A percentile compares a stretch with the other conserved stretches of the same genome.
Evolutionary conservation across 2,113 vertebrate species (phyloP).

Genomic region (Pogona vitticeps): DNA sequence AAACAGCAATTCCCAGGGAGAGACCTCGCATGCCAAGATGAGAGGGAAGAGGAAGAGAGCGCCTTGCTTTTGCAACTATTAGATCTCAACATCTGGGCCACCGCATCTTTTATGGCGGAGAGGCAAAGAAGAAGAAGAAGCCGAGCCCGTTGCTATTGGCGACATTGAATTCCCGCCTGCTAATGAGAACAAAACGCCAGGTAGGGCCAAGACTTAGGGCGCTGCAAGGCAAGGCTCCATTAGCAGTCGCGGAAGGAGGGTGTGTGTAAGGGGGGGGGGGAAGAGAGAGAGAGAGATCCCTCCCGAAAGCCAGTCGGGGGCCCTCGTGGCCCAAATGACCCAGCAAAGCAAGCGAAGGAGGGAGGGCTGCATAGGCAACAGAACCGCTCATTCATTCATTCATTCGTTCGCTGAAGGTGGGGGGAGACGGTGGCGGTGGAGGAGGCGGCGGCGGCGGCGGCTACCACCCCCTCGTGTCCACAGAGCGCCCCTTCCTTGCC

Average conservation of each 20-base stretch:
- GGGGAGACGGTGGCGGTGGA: not conserved
- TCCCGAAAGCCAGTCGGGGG: not conserved
- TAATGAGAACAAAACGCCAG: conserved; percentile 11
- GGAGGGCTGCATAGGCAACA: conserved; percentile 1
- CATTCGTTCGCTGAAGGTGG: not conserved
- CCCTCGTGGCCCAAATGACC: conserved; percentile 42
- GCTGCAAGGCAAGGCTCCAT: conserved; percentile 29
- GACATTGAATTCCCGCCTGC: not conserved
- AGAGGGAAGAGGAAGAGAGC: conserved; percentile 9
- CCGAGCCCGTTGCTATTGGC: not conserved
- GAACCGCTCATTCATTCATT: conserved; percentile 8
- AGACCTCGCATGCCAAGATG: conserved; percentile 9
- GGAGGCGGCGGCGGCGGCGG: not conserved
- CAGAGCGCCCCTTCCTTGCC: not conserved
- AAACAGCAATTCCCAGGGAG: conserved; percentile 58
- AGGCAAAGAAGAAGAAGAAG: not conserved
- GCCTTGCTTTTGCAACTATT: accelerated
- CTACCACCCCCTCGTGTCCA: not conserved
- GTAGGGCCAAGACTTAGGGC: conserved; percentile 23
- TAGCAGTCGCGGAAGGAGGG: not conserved
- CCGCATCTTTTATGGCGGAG: not conserved
- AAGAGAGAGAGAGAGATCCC: not conserved
- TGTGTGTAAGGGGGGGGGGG: no score
- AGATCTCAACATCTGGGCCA: conserved; percentile 31
- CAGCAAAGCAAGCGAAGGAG: conserved; percentile 45